Evolutionary conservation across 2,797 vertebrate genomes (phyloP).

Genomic region (Phrynocephalus vlangalii): DNA sequence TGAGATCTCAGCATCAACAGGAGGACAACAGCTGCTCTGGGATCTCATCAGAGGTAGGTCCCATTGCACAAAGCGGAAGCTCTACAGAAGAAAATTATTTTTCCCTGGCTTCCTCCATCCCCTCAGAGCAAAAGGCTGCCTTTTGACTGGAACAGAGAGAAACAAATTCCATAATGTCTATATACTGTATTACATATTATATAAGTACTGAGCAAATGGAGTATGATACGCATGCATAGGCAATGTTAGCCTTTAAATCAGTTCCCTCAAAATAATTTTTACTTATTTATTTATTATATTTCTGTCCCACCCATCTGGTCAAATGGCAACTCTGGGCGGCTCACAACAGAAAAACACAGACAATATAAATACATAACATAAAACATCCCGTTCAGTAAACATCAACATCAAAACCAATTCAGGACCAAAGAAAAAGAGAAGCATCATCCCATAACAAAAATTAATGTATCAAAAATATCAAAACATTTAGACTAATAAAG

Average conservation of each 20-base stretch:
- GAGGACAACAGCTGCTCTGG: neutral
- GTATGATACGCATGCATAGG: neutral
- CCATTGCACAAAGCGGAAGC: neutral
- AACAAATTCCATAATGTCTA: neutral
- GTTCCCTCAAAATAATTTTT: neutral
- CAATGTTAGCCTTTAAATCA: neutral
- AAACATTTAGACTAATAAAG: too few species aligned
- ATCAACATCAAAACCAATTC: too few species aligned
- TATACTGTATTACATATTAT: neutral
- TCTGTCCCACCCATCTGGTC: too few species aligned
- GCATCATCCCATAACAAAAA: too few species aligned
- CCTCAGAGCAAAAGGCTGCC: neutral
- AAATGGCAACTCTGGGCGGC: too few species aligned
- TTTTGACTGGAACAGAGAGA: neutral
- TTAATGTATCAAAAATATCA: too few species aligned
- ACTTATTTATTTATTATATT: too few species aligned
- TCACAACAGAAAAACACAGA: too few species aligned
- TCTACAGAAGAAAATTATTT: neutral
- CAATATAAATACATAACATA: too few species aligned
- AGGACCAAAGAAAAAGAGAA: too few species aligned
- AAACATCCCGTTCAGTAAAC: too few species aligned
- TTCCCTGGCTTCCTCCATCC: neutral
- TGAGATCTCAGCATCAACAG: neutral
- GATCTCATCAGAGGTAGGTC: neutral
- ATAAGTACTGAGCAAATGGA: neutral